Conservation (phyloP, 1,140 invertebrate genomes). For the Ceratosolen solmsi region DNA sequence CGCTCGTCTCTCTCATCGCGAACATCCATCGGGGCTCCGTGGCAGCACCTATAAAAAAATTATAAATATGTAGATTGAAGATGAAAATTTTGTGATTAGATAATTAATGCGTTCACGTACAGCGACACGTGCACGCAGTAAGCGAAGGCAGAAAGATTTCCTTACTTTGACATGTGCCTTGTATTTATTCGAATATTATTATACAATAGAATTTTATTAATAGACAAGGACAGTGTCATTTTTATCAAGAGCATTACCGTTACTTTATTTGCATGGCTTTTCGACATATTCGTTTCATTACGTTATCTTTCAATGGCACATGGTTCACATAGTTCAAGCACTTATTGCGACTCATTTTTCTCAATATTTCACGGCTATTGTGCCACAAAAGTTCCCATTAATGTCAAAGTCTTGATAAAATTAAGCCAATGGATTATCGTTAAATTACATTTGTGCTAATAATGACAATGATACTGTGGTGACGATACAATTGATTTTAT, state of each 20-base stretch:
- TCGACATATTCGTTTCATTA: too few relatives aligned
- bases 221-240: neutral
- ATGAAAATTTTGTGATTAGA: slow-evolving; percentile 42
- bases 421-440: too few relatives aligned
- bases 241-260: neutral
- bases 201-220: neutral
- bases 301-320: neutral
- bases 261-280: neutral
- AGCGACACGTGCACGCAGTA: neutral
- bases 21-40: slow-evolving; percentile 19
- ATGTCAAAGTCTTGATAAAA: too few relatives aligned
- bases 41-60: slow-evolving; percentile 17
- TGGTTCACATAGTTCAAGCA: too few relatives aligned
- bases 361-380: neutral
- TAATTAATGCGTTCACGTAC: slow-evolving; percentile 19
- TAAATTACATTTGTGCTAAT: neutral
- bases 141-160: slow-evolving; percentile 13
- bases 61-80: slow-evolving; percentile 44
- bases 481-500: neutral
- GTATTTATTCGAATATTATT: neutral
- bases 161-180: slow-evolving; percentile 39
- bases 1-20: too few relatives aligned
- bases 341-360: neutral
- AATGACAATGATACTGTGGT: neutral
- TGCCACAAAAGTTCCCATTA: too few relatives aligned